Conservation (phyloP, 1,140 invertebrate species). For the Stegodyphus dumicola region DNA sequence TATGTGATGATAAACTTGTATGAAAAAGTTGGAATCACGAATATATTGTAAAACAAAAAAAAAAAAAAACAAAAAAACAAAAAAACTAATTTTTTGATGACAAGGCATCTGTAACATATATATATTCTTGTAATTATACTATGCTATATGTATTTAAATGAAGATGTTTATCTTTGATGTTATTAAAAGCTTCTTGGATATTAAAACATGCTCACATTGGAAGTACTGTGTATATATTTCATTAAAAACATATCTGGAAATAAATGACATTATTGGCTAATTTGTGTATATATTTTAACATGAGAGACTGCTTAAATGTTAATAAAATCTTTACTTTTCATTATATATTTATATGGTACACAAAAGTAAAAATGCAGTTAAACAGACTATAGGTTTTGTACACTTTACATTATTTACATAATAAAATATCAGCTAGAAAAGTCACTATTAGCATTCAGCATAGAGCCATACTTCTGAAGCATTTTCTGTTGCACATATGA, state of each 20-base stretch:
- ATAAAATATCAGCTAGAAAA: neutral
- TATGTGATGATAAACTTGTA: neutral
- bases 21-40: constrained; percentile 13
- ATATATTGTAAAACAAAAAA: neutral
- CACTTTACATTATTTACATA: neutral
- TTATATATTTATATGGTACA: no score
- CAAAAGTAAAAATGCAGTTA: no score
- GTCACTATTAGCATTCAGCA: constrained; percentile 3
- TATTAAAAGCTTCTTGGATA: neutral
- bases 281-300: no score
- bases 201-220: neutral
- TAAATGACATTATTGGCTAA: constrained; percentile 16
- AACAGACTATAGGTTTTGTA: no score
- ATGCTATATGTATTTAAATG: neutral
- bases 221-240: constrained; percentile 14
- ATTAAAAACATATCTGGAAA: constrained; percentile 7
- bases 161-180: constrained; percentile 20
- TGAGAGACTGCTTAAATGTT: no score
- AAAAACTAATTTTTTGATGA: constrained; percentile 3
- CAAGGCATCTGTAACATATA: neutral
- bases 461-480: constrained; percentile 7
- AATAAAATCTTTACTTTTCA: no score
- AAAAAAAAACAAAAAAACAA: no score
- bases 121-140: constrained; percentile 22
- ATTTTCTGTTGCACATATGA: constrained; percentile 32